Percentiles rank a stretch among this genome's conserved stretches.
These are phyloP conservation scores for Aurelia sp. DNA, from an alignment of 30 jellyfish, hydroid and myxozoan genomes.

Conservation along the genomic window DNA sequence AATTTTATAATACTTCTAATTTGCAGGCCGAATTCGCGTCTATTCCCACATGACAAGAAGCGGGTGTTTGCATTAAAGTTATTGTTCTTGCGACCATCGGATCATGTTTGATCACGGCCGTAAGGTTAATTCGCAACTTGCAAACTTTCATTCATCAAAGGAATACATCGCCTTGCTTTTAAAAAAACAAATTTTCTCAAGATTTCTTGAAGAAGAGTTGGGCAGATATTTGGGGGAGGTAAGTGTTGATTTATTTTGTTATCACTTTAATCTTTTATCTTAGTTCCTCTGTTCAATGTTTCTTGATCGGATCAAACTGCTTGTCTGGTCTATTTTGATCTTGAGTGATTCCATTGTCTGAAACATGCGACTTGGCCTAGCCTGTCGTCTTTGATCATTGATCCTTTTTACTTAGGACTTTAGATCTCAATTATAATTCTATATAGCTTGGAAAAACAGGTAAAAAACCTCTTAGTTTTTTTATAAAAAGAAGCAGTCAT, in stretches of 20 bases:
- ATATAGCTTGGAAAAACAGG: too few species aligned
- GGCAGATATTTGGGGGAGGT: not conserved
- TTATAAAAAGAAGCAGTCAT: too few species aligned
- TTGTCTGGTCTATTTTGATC: too few species aligned
- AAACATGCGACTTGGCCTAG: not conserved
- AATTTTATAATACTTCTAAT: too few species aligned
- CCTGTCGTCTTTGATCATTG: not conserved
- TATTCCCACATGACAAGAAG: not conserved
- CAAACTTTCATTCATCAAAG: not conserved
- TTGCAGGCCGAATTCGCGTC: too few species aligned
- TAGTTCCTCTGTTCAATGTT: too few species aligned
- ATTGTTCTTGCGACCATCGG: conserved; percentile 35
- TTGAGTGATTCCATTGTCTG: not conserved
- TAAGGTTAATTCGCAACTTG: conserved; percentile 24
- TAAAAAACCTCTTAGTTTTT: too few species aligned
- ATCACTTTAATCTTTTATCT: too few species aligned
- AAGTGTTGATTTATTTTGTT: not conserved
- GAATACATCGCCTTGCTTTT: not conserved
- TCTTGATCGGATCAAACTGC: too few species aligned
- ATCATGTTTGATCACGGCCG: conserved; percentile 30
- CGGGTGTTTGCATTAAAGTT: conserved; percentile 19
- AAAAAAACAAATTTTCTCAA: not conserved
- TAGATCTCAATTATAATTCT: too few species aligned
- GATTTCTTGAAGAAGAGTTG: too few species aligned
- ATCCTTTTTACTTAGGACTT: too few species aligned